Conservation (phyloP, 2,113 vertebrate species). For the Turnix velox region DNA sequence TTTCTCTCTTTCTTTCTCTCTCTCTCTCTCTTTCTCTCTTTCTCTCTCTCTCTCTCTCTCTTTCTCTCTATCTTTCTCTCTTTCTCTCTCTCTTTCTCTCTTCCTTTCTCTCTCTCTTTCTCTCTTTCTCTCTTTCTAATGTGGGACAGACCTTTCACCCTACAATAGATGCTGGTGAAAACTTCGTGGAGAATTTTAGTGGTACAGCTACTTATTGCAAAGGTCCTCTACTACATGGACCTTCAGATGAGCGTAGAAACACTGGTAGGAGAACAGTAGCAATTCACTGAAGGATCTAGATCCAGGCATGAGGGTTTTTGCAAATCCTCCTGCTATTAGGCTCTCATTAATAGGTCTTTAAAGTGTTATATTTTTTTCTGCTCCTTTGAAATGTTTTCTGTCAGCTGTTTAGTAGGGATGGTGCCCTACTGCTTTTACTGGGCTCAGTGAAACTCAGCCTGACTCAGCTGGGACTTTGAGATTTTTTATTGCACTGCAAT, state of each 20-base stretch:
- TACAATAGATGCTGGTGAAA: background rate
- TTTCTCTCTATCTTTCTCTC: no score
- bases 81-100: no score
- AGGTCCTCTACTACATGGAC: background rate
- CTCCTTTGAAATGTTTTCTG: background rate
- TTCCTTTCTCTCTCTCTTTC: no score
- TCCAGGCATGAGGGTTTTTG: background rate
- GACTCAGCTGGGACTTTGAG: background rate
- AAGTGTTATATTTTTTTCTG: background rate
- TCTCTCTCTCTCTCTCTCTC: no score
- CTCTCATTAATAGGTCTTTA: background rate
- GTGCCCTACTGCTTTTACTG: background rate
- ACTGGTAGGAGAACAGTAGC: background rate
- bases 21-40: no score
- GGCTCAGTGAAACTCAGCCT: background rate
- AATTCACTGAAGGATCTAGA: background rate
- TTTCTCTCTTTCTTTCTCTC: no score
- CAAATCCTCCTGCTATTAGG: background rate
- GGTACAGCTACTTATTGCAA: background rate
- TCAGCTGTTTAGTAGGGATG: background rate
- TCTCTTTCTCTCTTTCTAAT: no score
- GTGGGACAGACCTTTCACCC: no score
- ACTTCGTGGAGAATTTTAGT: background rate
- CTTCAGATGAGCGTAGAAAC: background rate
- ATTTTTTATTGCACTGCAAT: background rate